Evolutionary conservation across 2,888 invertebrate species (phyloP).

Genomic region (Abrostola tripartita): DNA sequence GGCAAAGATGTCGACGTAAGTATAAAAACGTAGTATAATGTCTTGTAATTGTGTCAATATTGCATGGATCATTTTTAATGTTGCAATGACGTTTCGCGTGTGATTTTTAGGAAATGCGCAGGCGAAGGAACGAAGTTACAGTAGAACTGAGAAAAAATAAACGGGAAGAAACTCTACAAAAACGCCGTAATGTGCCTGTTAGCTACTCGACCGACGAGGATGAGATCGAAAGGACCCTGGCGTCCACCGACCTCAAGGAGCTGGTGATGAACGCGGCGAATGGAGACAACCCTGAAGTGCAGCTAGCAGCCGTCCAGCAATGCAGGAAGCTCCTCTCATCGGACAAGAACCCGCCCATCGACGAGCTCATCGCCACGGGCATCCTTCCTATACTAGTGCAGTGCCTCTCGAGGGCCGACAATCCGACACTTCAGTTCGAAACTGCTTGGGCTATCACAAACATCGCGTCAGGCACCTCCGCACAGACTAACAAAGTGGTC

Average conservation of each 20-base stretch:
- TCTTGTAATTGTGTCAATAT: conserved; percentile 25
- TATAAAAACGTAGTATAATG: conserved; percentile 61
- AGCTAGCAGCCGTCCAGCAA: conserved; percentile 97
- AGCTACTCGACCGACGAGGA: conserved; percentile 95
- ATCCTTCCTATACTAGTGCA: conserved; percentile 97
- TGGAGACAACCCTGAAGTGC: conserved; percentile 92
- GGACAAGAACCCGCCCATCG: conserved; percentile 99
- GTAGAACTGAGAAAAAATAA: conserved; percentile 99
- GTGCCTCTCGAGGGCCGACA: conserved; percentile 95
- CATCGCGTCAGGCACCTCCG: conserved; percentile 97
- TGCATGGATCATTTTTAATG: conserved; percentile 19
- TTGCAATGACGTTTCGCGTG: conserved; percentile 48
- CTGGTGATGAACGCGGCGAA: conserved; percentile 96
- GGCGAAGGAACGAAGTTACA: conserved; percentile 98
- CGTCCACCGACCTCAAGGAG: conserved; percentile 92
- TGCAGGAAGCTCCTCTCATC: conserved; percentile 98
- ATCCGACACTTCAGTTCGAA: conserved; percentile 97
- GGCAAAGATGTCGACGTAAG: conserved; percentile 99
- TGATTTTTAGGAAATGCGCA: conserved; percentile 95
- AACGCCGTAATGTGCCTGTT: conserved; percentile 97
- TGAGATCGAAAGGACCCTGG: conserved; percentile 91
- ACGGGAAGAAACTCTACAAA: conserved; percentile 98
- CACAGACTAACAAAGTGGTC: conserved; percentile 97
- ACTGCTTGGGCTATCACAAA: conserved; percentile 99
- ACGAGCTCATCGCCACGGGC: conserved; percentile 97